Base-by-base conservation (phyloP, 2,113 vertebrate species). In the Empidonax traillii region DNA sequence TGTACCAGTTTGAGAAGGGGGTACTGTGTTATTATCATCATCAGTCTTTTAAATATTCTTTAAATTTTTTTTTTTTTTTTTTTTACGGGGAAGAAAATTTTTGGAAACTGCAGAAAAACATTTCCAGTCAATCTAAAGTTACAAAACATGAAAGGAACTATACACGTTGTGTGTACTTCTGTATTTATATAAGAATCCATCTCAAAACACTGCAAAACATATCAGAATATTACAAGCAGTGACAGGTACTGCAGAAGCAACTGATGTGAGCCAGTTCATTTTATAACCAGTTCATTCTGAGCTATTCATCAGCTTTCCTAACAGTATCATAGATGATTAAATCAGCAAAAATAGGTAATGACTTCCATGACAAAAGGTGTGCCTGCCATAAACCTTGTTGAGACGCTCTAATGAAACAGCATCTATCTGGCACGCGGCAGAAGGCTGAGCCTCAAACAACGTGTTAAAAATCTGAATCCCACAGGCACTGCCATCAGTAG, bases 121-220 rank as follows among this genome's bases (percentile, higher is more conserved):
- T 27, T 51, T 74, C 1, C 22, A n/a, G 24, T 56, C 53, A 66
- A 65, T 6, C 1, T 18, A 5, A 58, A 59, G 20, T 49, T 53
- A 52, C 2, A 22, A 87, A 83, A 55, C 35, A 33, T 10, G 23
- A 67, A 74, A 66, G 14, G 51, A 71, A 33, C 8, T 3, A 4
- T 20, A 25, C 1, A 10, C 0, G 0, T 16, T 30, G 2, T 14
- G 4, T 33, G 37, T 8, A 44, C 33, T 14, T 65, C 14, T 77
- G 3, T 56, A 18, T 88, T 66, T 83, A 2, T 2, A 24, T 12
- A 46, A 0, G 1, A 43, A 27, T 16, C 46, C 5, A n/a, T 51
- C 55, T 47, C 16, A 71, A 66, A 81, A 9, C 21, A 43, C 20
- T 53, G 28, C 25, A 63, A 23, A 84, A 24, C 0, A 1, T 13